Base-by-base conservation (phyloP, 2,113 vertebrate genomes). In the Dolichallabes microphthalmus region DNA sequence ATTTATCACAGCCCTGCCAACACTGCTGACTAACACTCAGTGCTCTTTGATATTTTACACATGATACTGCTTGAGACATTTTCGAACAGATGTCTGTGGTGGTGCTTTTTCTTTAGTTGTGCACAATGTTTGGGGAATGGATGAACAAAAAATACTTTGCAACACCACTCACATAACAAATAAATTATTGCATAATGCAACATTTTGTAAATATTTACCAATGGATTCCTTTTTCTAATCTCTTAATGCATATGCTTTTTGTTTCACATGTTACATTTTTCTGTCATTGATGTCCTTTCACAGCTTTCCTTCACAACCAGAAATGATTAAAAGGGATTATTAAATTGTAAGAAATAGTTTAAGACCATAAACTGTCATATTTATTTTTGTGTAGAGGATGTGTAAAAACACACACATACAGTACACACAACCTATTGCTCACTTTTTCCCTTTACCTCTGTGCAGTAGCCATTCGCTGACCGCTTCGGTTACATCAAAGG, bases 401-500 rank as follows among this genome's bases (percentile, higher is more conserved):
- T 60, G 17, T 5, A 69, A 11, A 22, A 4, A 17, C 53, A 52
- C 35, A 10, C 71, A 20, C 17, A 64, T 1, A 39, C n/a, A 53
- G 55, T 1, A 39, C n/a, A 53, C 11, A 50, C 30, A 57, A 27
- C 6, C 9, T 57, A 20, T 58, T 32, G 53, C 27, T 32, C 3
- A 10, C 50, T 45, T 83, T 39, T 64, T n/a, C 39, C 22, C n/a
- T 90, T 94, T 88, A 98, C 98, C 97, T 98, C 96, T 96, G 91
- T 98, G 96, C 85, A 96, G 96, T 27, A 99, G 95, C 98, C 98
- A 99, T 77, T 99, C 98, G 1, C 96, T 97, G 82, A 99, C 96
- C 2, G 97, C 95, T 20, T 98, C 97, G 0, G 98, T 99, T 86
- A 99, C 98, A 20, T 99, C 98, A 80, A 99, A 99, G 27, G 97